phyloP scores from a whole-genome alignment of 2,888 invertebrate genomes.

The Odontothrips loti region DNA sequence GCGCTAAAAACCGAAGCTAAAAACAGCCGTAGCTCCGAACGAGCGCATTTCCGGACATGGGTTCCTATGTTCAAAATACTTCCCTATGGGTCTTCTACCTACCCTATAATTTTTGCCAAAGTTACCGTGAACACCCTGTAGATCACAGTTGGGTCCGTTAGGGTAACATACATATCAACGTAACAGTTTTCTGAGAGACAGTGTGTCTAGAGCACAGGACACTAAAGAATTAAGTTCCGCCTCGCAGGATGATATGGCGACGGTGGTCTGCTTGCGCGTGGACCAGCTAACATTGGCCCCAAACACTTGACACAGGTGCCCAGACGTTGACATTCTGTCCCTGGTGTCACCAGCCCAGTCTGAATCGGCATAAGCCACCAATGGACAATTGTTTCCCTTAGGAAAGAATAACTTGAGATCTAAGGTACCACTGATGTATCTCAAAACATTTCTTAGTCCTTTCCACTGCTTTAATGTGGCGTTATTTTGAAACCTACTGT shows the following conservation, averaged over 20 bases:
- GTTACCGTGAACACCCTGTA: too few relatives aligned
- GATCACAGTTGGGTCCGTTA: too few relatives aligned
- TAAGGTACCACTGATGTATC: constrained; percentile 30
- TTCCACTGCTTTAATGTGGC: background rate
- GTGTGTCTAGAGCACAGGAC: background rate
- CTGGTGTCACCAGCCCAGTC: constrained; percentile 30
- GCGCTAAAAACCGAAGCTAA: too few relatives aligned
- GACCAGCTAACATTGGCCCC: constrained; percentile 24
- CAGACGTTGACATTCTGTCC: constrained; percentile 25
- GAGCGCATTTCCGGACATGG: too few relatives aligned
- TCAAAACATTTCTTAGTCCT: constrained; percentile 28
- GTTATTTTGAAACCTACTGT: constrained; percentile 24
- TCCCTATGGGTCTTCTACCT: too few relatives aligned
- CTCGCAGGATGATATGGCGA: constrained; percentile 29
- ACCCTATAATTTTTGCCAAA: too few relatives aligned
- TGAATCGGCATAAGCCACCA: constrained; percentile 30
- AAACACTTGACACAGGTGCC: background rate
- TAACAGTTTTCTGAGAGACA: background rate
- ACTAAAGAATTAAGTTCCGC: background rate
- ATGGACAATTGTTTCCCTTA: background rate
- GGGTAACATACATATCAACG: too few relatives aligned
- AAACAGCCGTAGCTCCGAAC: too few relatives aligned
- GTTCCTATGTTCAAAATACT: too few relatives aligned
- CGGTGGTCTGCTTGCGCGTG: constrained; percentile 27
- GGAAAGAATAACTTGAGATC: constrained; percentile 19